Evolutionary conservation across 2,113 vertebrate genomes (phyloP), one percentile per base, ranked within the genome.

Genomic region (Microcebus lehilahytsara): DNA sequence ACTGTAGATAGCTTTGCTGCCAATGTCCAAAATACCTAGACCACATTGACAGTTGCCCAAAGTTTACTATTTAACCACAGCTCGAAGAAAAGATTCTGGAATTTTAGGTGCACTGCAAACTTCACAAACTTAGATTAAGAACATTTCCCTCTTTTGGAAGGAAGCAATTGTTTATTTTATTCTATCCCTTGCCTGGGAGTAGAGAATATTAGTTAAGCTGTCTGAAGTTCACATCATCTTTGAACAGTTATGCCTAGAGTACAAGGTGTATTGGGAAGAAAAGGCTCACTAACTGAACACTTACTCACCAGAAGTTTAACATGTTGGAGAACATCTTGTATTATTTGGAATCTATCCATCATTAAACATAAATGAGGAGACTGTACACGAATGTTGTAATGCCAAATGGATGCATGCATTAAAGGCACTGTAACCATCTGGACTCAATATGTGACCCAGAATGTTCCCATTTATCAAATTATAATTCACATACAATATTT

Each of bases 311-410:
- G 97, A 98, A 98, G 93, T 80, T 97, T 95, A 98, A 93, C 97
- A 98, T 98, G 96, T 88, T 98, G 98, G 96, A 96, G 97, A 98
- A 97, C 99, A 99, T 99, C 98, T 99, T 99, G 98, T 56, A 98
- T 97, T 98, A 95, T 98, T 98, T 98, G 98, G 98, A 99, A 97
- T 96, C 95, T 96, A 94, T 98, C 98, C 98, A 98, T 98, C 97
- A 98, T 98, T 98, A 98, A 98, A 97, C 95, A 97, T 80, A 98
- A 98, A 98, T 97, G 98, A 98, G 96, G 96, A 97, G 97, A 95
- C 92, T 97, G 96, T 96, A 96, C 80, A 96, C 96, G 98, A 98
- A 98, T 98, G 92, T 97, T 85, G 80, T 98, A 98, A 98, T 98
- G 97, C 95, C 98, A 98, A 98, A 98, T 96, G 97, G 95, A 97